Base-by-base conservation (phyloP, 2,113 vertebrate genomes). In the Neodon shergylaensis region DNA sequence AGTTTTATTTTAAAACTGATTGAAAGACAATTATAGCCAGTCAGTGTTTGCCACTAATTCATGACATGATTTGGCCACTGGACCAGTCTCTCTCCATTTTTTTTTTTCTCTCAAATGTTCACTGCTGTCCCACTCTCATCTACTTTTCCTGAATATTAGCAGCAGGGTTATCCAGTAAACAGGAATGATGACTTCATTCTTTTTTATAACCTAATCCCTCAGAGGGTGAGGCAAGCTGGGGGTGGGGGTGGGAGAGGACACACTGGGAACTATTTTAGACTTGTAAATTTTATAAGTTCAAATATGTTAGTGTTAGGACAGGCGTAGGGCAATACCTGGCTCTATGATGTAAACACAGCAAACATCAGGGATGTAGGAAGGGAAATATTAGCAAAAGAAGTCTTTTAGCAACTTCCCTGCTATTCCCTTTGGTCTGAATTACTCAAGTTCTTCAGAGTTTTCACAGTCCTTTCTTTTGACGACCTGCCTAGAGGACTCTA, bases 131-230 rank as follows among this genome's bases (percentile, higher is more conserved):
- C 24, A 21, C 12, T n/a, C 33, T 9, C 13, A 5, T 73, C 36
- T 88, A 22, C 47, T 70, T 85, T 85, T 66, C 70, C 44, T 87
- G 44, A 52, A 87, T 95, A 96, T 96, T 93, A 96, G 95, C 92
- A 92, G 82, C 95, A 93, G 94, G 88, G 94, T 96, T 94, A 94
- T 91, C 92, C 96, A 93, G 92, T 97, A 97, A 98, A 98, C 95
- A 97, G 88, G n/a, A 96, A 89, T 86, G 94, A 96, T 97, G 97
- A 97, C 97, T 97, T 98, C 97, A 98, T 97, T 96, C 94, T 92
- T 97, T 97, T 97, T 98, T 97, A 95, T 98, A 98, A 97, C 92
- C 95, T 94, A 95, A 95, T 91, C 95, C 91, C 85, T 96, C 92
- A 96, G 82, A 95, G 96, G 92, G 85, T 91, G 92, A 96, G 95